Base-by-base conservation (phyloP, 2,888 invertebrate genomes). In the Volucella bombylans region DNA sequence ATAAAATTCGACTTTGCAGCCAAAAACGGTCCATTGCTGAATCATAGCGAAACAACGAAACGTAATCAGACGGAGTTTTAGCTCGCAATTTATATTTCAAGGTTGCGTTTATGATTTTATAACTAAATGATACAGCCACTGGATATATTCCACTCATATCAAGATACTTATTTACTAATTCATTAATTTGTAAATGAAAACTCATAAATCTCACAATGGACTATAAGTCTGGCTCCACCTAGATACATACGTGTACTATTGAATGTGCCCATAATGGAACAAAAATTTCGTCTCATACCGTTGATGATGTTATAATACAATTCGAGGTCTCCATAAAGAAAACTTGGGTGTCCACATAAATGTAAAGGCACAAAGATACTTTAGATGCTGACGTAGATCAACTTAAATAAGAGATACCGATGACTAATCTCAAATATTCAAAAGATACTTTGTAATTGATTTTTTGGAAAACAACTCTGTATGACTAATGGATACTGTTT, bases 361-460 rank as follows among this genome's bases (percentile, higher is more conserved):
- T 72, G 15, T 50, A 45, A 10, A 38, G 43, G 52, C 23, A 45
- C 8, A 14, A 31, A 52, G n/a, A 39, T 47, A 31, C 57, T n/a
- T 41, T 71, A 39, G 38, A 43, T 73, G 45, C 38, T 52, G 72
- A 67, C 67, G 73, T 54, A 61, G 52, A 4, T 52, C n/a, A 23
- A 59, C 14, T 38, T 14, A 52, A 43, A 43, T 15, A 68, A 49
- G 49, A 74, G 50, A 55, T 68, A 65, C 52, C 54, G 49, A 68
- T 81, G 80, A 81, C 80, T 81, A 81, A 81, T 74, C 55, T 55
- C 18, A 55, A 31, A 57, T 15, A 52, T 62, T 57, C 67, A 80
- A 62, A 67, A 23, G 18, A 52, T 47, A 54, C 54, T 39, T 73
- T 67, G 50, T 41, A 72, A 62, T 54, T 31, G n/a, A 31, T 31